A percentile compares a stretch with the other conserved stretches of the same genome.
phyloP scores from a whole-genome alignment of 2,113 vertebrate genomes.

The Theristicus caerulescens region DNA sequence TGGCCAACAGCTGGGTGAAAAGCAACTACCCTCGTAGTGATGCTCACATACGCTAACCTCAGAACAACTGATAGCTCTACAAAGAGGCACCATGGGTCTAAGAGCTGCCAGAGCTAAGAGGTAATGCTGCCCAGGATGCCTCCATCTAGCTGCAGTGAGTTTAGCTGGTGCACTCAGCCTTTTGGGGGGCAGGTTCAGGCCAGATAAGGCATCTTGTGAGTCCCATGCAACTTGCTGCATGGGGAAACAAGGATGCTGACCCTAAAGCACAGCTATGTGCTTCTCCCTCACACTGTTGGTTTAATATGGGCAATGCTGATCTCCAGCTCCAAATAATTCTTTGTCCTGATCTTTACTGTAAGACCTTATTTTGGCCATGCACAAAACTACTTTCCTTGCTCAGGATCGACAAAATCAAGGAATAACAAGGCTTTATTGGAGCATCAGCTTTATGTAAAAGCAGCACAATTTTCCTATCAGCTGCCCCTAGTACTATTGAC shows the following conservation, averaged over 20 bases:
- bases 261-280: not conserved
- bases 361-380: not conserved
- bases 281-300: not conserved
- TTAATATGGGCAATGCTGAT: not conserved
- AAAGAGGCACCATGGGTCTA: not conserved
- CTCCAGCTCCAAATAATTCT: not conserved
- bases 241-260: not conserved
- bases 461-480: not conserved
- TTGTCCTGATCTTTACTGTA: not conserved
- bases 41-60: not conserved
- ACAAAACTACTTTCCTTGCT: not conserved
- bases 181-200: not conserved
- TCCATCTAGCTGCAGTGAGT: not conserved
- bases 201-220: not conserved
- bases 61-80: not conserved
- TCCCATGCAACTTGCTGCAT: not conserved
- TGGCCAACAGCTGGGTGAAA: not conserved
- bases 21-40: not conserved
- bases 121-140: not conserved
- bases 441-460: not conserved
- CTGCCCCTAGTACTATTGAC: not conserved
- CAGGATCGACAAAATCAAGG: not conserved
- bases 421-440: not conserved
- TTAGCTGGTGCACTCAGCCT: not conserved
- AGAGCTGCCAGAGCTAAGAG: not conserved